Evolutionary conservation across 2,113 vertebrate species (phyloP).

Genomic region (Erinaceus europaeus): DNA sequence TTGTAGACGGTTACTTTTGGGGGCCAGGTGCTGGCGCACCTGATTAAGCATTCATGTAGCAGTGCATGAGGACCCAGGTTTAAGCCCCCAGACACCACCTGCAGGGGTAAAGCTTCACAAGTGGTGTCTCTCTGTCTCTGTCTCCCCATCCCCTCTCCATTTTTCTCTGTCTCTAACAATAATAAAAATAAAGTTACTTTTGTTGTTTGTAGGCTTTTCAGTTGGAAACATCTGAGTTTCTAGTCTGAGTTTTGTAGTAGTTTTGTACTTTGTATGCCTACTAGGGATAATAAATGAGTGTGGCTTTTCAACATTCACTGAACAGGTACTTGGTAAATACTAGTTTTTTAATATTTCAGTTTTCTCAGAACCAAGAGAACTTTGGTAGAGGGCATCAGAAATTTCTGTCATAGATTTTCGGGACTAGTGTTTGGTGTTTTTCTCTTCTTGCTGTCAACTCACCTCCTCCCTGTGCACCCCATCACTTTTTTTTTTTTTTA

Average conservation of each 20-base stretch:
- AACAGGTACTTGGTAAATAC: not conserved
- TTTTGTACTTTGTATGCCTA: constrained; percentile 15
- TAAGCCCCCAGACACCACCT: too few species aligned
- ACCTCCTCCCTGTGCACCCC: not conserved
- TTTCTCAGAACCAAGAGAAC: not conserved
- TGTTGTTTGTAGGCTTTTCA: too few species aligned
- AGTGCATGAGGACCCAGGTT: too few species aligned
- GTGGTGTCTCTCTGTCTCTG: too few species aligned
- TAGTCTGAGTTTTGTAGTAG: not conserved
- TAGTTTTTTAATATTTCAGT: not conserved
- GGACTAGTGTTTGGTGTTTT: not conserved
- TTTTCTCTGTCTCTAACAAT: too few species aligned
- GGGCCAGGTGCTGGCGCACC: too few species aligned
- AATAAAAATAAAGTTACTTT: too few species aligned
- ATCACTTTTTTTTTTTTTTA: not conserved
- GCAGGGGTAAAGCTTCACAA: too few species aligned
- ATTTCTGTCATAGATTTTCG: not conserved
- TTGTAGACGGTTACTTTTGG: not conserved
- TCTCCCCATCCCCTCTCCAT: too few species aligned
- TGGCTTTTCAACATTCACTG: constrained; percentile 17
- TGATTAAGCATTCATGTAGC: too few species aligned
- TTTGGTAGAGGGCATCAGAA: not conserved
- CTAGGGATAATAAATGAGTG: not conserved
- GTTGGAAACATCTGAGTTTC: too few species aligned
- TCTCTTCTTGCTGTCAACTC: not conserved